Base-by-base conservation (phyloP, 64 coral and sea anemone genomes). In the Actinia equina region DNA sequence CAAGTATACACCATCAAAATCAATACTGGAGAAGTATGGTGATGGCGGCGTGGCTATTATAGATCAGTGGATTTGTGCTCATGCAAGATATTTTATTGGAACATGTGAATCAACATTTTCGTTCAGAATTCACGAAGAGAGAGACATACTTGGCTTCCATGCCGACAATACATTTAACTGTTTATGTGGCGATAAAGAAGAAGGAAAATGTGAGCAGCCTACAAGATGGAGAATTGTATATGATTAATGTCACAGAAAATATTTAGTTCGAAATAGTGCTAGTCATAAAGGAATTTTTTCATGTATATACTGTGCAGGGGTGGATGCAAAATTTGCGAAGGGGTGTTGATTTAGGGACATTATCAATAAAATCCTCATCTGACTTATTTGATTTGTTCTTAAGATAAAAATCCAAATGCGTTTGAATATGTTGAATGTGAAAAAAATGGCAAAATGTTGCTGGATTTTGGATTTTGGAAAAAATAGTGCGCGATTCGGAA, bases 1-100 rank as follows among this genome's bases (percentile, higher is more conserved):
- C 44, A 99, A 82, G 16, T 99, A 99, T 71, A 86, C 89, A 64
- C 85, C 97, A 60, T 44, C 93, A 26, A 85, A 92, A 51, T 70
- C 82, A 37, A 84, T 95, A 44, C 55, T 99, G 23, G 80, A 91
- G 27, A 95, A 93, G 65, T 99, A 91, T 62, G 88, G 93, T 25
- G 97, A 99, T 82, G 97, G 97, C 30, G 97, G 97, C 44, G 93
- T 95, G 2, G 93, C 97, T 46, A 99, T 99, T 53, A 95, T 99
- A 57, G 97, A 99, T 42, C 97, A 99, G 86, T 99, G 97, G 97
- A 95, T 99, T 83, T 99, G 93, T 62, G 93, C 97, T n/a, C 97
- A 99, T 93, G 97, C 97, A 17, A 70, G 87, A 59, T 93, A 92
- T 52, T 99, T 99, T 53, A 80, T 85, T 59, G 97, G 97, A 17